Evolutionary conservation across 2,113 vertebrate species (phyloP), one percentile per base, ranked within the genome.

Genomic region (Petroica traversi): DNA sequence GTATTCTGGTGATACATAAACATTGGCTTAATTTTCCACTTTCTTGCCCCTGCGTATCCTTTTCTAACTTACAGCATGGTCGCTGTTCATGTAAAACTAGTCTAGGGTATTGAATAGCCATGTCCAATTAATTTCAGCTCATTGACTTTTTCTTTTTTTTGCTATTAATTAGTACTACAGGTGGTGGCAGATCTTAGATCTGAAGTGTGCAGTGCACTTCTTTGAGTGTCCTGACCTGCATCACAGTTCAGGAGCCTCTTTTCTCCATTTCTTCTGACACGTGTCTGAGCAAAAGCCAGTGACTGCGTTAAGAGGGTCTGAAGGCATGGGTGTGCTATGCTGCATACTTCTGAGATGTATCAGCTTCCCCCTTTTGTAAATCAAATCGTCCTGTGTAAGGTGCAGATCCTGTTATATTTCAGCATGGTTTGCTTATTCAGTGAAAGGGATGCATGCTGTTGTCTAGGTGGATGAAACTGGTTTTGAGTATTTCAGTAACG

Each of bases 251-350:
- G 34, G 51, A 66, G 20, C 52, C 22, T 54, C 52, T 58, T 33
- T 54, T 55, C 38, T 79, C 38, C 4, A 0, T 85, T 67, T 79
- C 1, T 29, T 54, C 0, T 48, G 41, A 45, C 45, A 9, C 0
- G 5, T 52, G 67, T 54, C 54, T 64, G 46, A 92, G 49, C 45
- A 51, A 76, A 85, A 91, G 61, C 68, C 77, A 79, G 13, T 0
- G 2, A 15, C 14, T 40, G 57, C 55, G 49, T 68, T 78, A 5
- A 23, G 82, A 61, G 55, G 51, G 36, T 80, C 55, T 74, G 76
- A 45, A 51, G 38, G 20, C 4, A 9, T 24, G 45, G 51, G 29
- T 55, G 83, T 58, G 55, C 29, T 84, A 17, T 24, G 18, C 74
- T 88, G 38, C 52, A 8, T 82, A 12, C 36, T 87, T 79, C 22